Conservation (phyloP, 2,113 vertebrate genomes). For the Cynopterus brachyotis region DNA sequence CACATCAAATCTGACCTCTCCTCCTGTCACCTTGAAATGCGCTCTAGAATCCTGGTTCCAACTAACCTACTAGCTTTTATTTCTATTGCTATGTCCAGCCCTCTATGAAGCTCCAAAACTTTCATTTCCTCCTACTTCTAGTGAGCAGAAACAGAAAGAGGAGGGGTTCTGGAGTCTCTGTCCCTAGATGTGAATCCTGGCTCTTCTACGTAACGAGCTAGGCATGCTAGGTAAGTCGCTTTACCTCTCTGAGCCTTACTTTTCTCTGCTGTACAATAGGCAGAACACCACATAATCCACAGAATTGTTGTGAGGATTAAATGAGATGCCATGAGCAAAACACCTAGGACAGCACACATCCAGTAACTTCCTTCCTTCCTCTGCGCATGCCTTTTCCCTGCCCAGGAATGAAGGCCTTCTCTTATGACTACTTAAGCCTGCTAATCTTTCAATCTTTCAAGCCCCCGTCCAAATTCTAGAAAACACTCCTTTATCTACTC, state of each 20-base stretch:
- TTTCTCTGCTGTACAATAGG: slow-evolving; percentile 44
- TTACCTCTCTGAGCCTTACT: slow-evolving; percentile 46
- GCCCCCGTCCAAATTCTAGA: background rate
- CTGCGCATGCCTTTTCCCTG: background rate
- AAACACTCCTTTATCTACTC: background rate
- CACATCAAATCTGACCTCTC: background rate
- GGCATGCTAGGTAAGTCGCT: background rate
- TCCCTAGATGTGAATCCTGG: slow-evolving; percentile 18
- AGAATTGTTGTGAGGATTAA: background rate
- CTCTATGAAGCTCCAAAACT: background rate
- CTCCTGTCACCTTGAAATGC: background rate
- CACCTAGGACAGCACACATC: background rate
- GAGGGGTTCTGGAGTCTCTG: background rate
- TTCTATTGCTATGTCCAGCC: background rate
- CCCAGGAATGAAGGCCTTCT: background rate
- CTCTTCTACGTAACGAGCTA: background rate
- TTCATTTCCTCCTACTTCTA: background rate
- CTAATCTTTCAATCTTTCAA: background rate
- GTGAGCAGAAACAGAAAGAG: background rate
- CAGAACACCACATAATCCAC: background rate
- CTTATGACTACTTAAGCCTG: background rate
- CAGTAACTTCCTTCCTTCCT: background rate
- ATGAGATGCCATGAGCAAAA: background rate
- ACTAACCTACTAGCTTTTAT: background rate
- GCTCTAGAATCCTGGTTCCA: background rate